Base-by-base conservation (phyloP, 2,113 vertebrate genomes). In the Telmatochromis sp. region DNA sequence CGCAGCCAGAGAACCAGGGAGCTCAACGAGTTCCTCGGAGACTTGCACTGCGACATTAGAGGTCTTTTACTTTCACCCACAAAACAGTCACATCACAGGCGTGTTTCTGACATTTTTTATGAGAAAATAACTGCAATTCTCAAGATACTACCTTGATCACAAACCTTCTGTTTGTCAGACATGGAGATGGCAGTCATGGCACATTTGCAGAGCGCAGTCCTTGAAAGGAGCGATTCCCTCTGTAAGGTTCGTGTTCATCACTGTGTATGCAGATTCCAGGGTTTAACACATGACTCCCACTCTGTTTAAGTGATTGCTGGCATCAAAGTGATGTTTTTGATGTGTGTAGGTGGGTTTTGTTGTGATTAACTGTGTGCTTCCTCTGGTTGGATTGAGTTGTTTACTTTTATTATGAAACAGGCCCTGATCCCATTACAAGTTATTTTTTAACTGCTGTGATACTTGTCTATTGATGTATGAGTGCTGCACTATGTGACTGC, bases 161-260 rank as follows among this genome's bases (percentile, higher is more conserved):
- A 7, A 58, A 35, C n/a, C 6, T 65, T 6, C 21, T 92, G 28
- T 89, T 58, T 87, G 17, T 89, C 90, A 97, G 98, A 99, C 93
- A 97, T 98, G 94, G 98, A 99, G 96, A 97, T 95, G 1, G 95
- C 98, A 42, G 94, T 99, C 65, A 98, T 99, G 98, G 96, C 97
- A 47, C 96, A 99, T 91, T 90, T 99, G 89, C 98, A 99, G 93
- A 95, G 94, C 17, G 95, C 95, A 86, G 95, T 99, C 84, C 94
- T 99, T 71, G 96, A 98, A 45, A 97, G 96, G 82, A 97, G 97
- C 6, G 63, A 95, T 17, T 97, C 97, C 33, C 95, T 99, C 19
- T 96, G 96, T 90, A 97, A 95, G 23, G 95, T 95, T 26, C 11
- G 83, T 83, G 17, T 53, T 31, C 42, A 26, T 83, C 75, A 47